Conservation (phyloP, 2,113 vertebrate genomes). For the Polypterus bichir region DNA sequence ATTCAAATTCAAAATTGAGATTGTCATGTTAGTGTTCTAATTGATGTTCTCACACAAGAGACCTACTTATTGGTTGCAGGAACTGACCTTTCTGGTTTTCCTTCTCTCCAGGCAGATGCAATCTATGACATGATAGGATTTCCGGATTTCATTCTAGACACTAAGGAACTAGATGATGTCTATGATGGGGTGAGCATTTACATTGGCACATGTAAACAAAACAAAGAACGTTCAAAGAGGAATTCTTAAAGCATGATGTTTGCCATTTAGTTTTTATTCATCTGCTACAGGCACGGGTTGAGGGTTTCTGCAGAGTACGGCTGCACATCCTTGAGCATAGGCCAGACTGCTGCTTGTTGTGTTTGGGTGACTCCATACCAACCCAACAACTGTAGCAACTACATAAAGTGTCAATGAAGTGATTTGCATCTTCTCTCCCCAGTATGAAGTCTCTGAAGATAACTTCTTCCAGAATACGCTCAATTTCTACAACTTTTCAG, state of each 20-base stretch:
- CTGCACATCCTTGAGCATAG: not conserved
- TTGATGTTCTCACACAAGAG: too few relatives aligned
- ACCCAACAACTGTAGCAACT: not conserved
- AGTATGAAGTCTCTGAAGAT: constrained; percentile 94
- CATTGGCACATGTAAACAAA: not conserved
- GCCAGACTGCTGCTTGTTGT: not conserved
- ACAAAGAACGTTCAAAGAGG: not conserved
- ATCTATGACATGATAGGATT: constrained; percentile 98
- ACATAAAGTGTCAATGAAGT: not conserved
- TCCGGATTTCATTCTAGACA: constrained; percentile 89
- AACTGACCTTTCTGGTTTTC: not conserved
- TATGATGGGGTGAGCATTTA: constrained; percentile 74
- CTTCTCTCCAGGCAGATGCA: constrained; percentile 64
- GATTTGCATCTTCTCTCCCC: constrained; percentile 12
- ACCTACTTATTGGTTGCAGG: too few relatives aligned
- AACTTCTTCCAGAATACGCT: constrained; percentile 97
- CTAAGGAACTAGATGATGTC: constrained; percentile 88
- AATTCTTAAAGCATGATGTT: not conserved
- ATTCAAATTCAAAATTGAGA: too few relatives aligned
- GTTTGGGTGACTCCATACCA: too few relatives aligned
- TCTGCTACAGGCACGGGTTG: too few relatives aligned
- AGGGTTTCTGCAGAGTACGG: too few relatives aligned
- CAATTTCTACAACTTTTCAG: constrained; percentile 96
- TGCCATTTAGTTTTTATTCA: too few relatives aligned
- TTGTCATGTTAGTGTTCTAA: too few relatives aligned